Evolutionary conservation across 2,888 invertebrate genomes (phyloP).

Genomic region (Sepioteuthis lessoniana): DNA sequence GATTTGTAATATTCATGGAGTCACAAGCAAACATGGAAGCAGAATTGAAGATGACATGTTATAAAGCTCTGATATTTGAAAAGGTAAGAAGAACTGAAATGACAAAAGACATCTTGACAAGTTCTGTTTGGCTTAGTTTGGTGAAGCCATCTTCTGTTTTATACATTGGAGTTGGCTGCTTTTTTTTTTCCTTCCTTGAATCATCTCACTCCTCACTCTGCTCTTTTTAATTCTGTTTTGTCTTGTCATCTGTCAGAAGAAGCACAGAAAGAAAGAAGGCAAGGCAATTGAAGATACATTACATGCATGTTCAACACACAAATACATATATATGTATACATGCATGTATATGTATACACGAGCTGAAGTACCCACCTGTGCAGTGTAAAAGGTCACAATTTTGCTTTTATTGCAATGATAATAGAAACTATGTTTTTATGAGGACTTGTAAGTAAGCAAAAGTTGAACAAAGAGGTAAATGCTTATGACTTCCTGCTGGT

Average conservation of each 20-base stretch:
- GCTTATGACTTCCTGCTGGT: too few species aligned
- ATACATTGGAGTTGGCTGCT: neutral
- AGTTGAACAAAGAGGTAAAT: too few species aligned
- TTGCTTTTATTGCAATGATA: too few species aligned
- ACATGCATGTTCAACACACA: neutral
- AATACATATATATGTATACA: neutral
- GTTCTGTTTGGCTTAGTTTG: neutral
- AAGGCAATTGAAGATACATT: neutral
- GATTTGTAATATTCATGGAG: neutral
- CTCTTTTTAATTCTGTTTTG: neutral
- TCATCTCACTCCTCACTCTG: too few species aligned
- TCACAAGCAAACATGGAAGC: neutral
- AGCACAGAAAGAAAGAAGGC: neutral
- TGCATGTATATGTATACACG: neutral
- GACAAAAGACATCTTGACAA: slow-evolving; percentile 25
- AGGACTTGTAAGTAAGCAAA: too few species aligned
- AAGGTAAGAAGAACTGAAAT: neutral
- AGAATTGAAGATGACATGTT: neutral
- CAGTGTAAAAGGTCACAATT: too few species aligned
- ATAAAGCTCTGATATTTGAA: neutral
- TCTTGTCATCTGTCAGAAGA: neutral
- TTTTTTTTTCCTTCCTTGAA: neutral
- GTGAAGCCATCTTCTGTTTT: neutral
- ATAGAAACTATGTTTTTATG: too few species aligned
- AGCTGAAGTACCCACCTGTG: neutral